Evolutionary conservation across 1,140 invertebrate species (phyloP), one percentile per base, ranked within the genome.

Genomic region (Latrodectus geometricus): DNA sequence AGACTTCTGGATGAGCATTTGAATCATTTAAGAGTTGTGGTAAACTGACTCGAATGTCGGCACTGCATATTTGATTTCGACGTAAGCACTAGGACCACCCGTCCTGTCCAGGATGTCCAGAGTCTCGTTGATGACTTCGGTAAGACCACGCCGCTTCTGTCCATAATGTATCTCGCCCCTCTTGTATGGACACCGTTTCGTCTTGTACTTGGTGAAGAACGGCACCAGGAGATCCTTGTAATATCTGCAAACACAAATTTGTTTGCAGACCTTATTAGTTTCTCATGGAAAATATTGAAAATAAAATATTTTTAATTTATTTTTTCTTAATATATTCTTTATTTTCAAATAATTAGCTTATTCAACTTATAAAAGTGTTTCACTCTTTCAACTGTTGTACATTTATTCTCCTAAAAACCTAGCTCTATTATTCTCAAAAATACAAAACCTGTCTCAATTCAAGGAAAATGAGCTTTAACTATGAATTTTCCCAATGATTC

Each of bases 61-160:
- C 12, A 86, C 83, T 12, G 83, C 83, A 61, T 86, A 86, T 50
- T 86, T 86, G 9, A 86, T 77, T 61, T 86, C 83, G 0, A 78
- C 83, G 65, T 86, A 86, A 48, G 83, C 83, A 9, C 68, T 65
- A 1, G 50, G 65, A 4, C 83, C 83, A 9, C 74, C 83, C 17
- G 83, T 86, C 52, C 49, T 77, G 66, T 86, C 83, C 50, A 86
- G 49, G 11, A 86, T 61, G n/a, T 52, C 65, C 0, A 86, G 74
- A 17, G 83, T 86, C n/a, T 86, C 20, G 23, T 77, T 49, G 21
- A 86, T 76, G 50, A 77, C 66, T 61, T 77, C 73, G 3, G 48
- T 20, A 0, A 86, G 50, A 21, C 61, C 15, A 5, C 68, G 65
- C n/a, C 56, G 48, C n/a, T 50, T 70, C 61, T 86, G 74, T 4